Conservation (phyloP, 2,888 invertebrate species). For the Mylabris sibirica region DNA sequence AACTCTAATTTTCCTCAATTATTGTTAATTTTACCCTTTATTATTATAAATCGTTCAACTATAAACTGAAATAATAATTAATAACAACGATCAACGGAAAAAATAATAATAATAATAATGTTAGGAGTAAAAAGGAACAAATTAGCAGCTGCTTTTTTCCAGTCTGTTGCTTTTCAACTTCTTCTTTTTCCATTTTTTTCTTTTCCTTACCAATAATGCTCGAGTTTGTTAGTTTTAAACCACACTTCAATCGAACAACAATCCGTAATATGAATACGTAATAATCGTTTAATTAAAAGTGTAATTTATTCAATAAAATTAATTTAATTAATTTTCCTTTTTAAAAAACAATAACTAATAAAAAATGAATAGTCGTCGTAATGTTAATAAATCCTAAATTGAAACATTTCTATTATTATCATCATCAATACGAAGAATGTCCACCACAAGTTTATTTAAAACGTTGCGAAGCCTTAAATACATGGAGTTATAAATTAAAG, state of each 20-base stretch:
- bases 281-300: constrained; percentile 15
- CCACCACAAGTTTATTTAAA: constrained; percentile 53
- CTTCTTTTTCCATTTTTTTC: constrained; percentile 3
- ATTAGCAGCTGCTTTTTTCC: constrained; percentile 46
- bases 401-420: constrained; percentile 41
- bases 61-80: neutral
- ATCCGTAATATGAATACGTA: constrained; percentile 21
- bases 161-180: constrained; percentile 41
- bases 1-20: constrained; percentile 3
- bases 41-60: neutral
- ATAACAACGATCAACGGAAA: neutral
- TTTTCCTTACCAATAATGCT: constrained; percentile 21
- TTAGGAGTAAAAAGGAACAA: constrained; percentile 21
- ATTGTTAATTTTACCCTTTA: neutral
- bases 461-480: constrained; percentile 50
- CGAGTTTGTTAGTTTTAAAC: constrained; percentile 38
- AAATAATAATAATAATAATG: constrained; percentile 7
- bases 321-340: neutral
- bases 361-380: constrained; percentile 22
- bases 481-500: constrained; percentile 54
- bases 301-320: neutral
- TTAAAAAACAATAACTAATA: neutral
- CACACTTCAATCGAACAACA: constrained; percentile 40
- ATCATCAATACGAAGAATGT: constrained; percentile 48
- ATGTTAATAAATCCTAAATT: constrained; percentile 42